A percentile compares a stretch with the other conserved stretches of the same genome.
Conservation (phyloP, 2,888 invertebrate genomes). For the Aplocera efformata region DNA sequence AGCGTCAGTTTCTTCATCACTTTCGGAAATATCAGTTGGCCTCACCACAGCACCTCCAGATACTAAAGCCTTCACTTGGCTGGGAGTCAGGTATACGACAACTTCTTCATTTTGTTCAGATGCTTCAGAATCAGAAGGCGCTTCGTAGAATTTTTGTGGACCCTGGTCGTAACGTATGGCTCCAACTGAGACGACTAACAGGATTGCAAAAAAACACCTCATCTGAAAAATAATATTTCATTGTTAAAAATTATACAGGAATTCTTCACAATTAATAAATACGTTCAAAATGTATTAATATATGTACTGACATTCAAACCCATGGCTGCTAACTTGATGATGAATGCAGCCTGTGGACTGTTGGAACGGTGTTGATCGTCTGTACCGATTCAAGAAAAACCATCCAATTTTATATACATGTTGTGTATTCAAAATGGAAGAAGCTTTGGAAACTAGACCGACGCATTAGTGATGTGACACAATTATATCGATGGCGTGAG, state of each 20-base stretch:
- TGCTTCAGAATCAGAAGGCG: slow-evolving; percentile 24
- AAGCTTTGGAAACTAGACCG: slow-evolving; percentile 43
- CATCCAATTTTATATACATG: slow-evolving; percentile 57
- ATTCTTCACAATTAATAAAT: neutral
- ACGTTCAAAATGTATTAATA: neutral
- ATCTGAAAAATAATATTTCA: slow-evolving; percentile 43
- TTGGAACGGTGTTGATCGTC: slow-evolving; percentile 38
- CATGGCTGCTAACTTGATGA: slow-evolving; percentile 43
- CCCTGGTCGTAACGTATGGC: slow-evolving; percentile 41
- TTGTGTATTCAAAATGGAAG: slow-evolving; percentile 43
- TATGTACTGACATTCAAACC: slow-evolving; percentile 42
- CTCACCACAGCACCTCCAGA: slow-evolving; percentile 41
- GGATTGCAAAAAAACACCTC: slow-evolving; percentile 36
- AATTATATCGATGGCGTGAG: slow-evolving; percentile 24
- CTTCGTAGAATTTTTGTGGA: slow-evolving; percentile 42
- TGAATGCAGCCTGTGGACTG: slow-evolving; percentile 37
- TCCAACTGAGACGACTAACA: slow-evolving; percentile 35
- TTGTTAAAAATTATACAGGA: neutral
- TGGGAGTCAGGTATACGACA: slow-evolving; percentile 58
- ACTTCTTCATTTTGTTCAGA: slow-evolving; percentile 43
- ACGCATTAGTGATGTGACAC: slow-evolving; percentile 31
- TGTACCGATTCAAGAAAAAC: slow-evolving; percentile 40
- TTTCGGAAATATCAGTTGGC: slow-evolving; percentile 26
- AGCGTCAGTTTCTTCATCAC: slow-evolving; percentile 24
- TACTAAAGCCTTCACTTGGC: slow-evolving; percentile 54